phyloP scores from a whole-genome alignment of 2,888 invertebrate genomes.

The Drosophila mercatorum region DNA sequence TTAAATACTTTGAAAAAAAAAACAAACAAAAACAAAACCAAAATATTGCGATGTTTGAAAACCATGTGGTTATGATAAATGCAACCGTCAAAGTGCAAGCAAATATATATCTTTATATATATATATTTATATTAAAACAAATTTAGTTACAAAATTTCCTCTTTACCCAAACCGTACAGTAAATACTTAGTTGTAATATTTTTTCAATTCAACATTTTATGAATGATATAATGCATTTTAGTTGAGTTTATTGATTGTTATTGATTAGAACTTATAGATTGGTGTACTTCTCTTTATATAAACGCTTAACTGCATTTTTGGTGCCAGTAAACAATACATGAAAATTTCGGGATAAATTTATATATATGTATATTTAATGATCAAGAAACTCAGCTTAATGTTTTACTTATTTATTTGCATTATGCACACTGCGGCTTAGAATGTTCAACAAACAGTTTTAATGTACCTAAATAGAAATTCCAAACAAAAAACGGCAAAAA shows the following conservation, averaged over 20 bases:
- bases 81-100: constrained; percentile 75
- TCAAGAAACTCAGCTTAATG: constrained; percentile 78
- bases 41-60: constrained; percentile 62
- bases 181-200: constrained; percentile 80
- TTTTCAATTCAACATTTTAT: constrained; percentile 75
- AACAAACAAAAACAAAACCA: constrained; percentile 6
- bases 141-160: constrained; percentile 84
- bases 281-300: constrained; percentile 62
- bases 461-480: constrained; percentile 58
- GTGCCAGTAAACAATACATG: constrained; percentile 35
- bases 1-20: constrained; percentile 32
- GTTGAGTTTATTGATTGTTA: constrained; percentile 79
- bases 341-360: constrained; percentile 18
- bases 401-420: constrained; percentile 83
- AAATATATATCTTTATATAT: constrained; percentile 52
- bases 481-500: constrained; percentile 36
- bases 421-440: constrained; percentile 84
- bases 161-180: constrained; percentile 83
- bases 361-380: constrained; percentile 40
- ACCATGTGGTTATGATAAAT: constrained; percentile 48
- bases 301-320: constrained; percentile 69
- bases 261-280: constrained; percentile 59
- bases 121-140: constrained; percentile 6
- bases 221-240: constrained; percentile 78
- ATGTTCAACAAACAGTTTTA: constrained; percentile 69